Percentiles rank a stretch among this genome's conserved stretches.
These are phyloP conservation scores for Pantherophis alleghaniensis DNA, from an alignment of 2,797 vertebrate species.

Conservation along the genomic window DNA sequence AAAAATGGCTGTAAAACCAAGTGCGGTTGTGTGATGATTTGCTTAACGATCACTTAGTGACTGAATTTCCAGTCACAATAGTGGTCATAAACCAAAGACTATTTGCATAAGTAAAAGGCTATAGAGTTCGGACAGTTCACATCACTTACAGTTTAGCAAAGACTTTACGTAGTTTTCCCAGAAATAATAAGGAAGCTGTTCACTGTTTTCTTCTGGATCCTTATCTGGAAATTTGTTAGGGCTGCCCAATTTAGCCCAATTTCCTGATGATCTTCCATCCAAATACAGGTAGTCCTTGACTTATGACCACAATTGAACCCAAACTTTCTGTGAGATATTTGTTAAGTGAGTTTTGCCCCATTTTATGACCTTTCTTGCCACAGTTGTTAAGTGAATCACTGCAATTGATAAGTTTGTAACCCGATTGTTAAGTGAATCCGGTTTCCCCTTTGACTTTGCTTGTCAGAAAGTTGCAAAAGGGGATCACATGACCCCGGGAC, in stretches of 20 bases:
- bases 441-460: neutral
- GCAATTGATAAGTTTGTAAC: neutral
- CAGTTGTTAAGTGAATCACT: neutral
- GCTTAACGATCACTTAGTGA: neutral
- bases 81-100: neutral
- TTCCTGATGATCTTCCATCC: neutral
- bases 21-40: neutral
- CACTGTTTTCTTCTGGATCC: neutral
- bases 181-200: neutral
- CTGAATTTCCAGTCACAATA: neutral
- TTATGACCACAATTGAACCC: neutral
- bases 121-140: neutral
- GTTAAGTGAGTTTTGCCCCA: neutral
- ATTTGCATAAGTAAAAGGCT: neutral
- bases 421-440: neutral
- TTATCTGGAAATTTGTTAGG: neutral
- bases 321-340: neutral
- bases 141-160: neutral
- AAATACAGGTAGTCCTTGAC: neutral
- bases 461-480: neutral
- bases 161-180: neutral
- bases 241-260: neutral
- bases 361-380: neutral
- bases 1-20: neutral
- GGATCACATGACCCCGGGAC: neutral